Evolutionary conservation across 2,113 vertebrate genomes (phyloP), one percentile per base, ranked within the genome.

Genomic region (Acrocephalus arundinaceus): DNA sequence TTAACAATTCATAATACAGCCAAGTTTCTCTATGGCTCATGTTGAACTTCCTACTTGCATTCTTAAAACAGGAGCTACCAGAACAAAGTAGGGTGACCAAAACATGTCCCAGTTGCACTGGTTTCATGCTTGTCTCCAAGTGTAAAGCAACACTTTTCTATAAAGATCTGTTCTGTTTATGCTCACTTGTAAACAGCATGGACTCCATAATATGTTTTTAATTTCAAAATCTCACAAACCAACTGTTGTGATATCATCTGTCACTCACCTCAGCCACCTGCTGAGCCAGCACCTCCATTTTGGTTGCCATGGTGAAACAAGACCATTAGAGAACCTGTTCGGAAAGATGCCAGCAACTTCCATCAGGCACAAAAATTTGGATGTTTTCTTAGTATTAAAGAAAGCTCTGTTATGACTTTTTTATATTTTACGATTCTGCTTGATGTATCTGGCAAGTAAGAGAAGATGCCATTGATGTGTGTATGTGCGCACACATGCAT

Each of bases 181-280:
- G 46, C 63, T 65, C 51, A 45, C 57, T 28, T 85, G 58, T 70
- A 87, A 96, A 93, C 68, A 95, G 80, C 27, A 84, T 71, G 39
- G 59, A 68, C 52, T 91, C 46, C 79, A 48, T 58, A 73, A 71
- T 28, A 84, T 20, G 41, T 85, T 94, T 94, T 90, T 80, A 13
- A 93, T 95, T 94, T 91, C 75, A 93, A 92, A 95, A 94, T 84
- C 63, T 96, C 85, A 75, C 61, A 87, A 71, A 85, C 90, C 85
- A 96, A 92, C 90, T 92, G 74, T 73, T 89, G 76, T 73, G 94
- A 91, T 94, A 92, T 96, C 93, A 94, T 93, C 97, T 95, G 95
- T 97, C 93, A 98, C 98, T 98, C 98, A 99, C 98, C 98, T 99
- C 98, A 98, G 98, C 98, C 97, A 98, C 98, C 96, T 98, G 98